Conservation (phyloP, 2,888 invertebrate genomes). For the Muschampia plurimacula region DNA sequence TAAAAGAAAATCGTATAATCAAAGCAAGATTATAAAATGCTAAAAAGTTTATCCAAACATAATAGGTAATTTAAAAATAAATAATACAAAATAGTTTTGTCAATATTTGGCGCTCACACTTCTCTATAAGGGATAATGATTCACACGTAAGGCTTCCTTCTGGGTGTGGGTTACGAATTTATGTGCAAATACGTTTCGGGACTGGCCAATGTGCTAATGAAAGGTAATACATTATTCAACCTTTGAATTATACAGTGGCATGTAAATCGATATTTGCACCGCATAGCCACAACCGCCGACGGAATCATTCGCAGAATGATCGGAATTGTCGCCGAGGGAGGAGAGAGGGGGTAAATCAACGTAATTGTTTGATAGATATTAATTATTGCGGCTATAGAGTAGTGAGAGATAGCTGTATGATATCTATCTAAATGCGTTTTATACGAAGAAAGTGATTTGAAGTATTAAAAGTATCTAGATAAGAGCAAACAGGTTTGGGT, state of each 20-base stretch:
- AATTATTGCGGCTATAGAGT: slow-evolving; percentile 43
- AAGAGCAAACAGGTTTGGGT: too few species aligned
- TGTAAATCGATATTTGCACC: slow-evolving; percentile 85
- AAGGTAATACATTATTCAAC: slow-evolving; percentile 85
- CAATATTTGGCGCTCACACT: background rate
- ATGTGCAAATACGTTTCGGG: slow-evolving; percentile 83
- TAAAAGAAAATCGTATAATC: too few species aligned
- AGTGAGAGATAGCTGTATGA: background rate
- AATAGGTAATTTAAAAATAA: too few species aligned
- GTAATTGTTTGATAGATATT: slow-evolving; percentile 45
- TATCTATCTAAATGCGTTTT: too few species aligned
- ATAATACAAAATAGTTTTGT: slow-evolving; percentile 4
- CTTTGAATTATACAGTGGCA: slow-evolving; percentile 84
- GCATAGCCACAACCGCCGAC: slow-evolving; percentile 77
- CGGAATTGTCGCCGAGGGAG: slow-evolving; percentile 55
- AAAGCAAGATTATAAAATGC: too few species aligned
- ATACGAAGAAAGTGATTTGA: too few species aligned
- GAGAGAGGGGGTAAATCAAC: slow-evolving; percentile 45
- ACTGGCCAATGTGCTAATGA: slow-evolving; percentile 85
- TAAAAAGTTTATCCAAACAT: too few species aligned
- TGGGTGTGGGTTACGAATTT: slow-evolving; percentile 81
- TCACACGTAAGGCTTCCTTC: slow-evolving; percentile 75
- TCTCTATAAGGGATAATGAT: slow-evolving; percentile 69
- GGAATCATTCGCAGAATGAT: slow-evolving; percentile 65
- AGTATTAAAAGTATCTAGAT: too few species aligned